Percentiles rank a stretch among this genome's conserved stretches.
These are phyloP conservation scores for Rhineura floridana DNA, from an alignment of 2,113 vertebrate genomes.

Conservation along the genomic window DNA sequence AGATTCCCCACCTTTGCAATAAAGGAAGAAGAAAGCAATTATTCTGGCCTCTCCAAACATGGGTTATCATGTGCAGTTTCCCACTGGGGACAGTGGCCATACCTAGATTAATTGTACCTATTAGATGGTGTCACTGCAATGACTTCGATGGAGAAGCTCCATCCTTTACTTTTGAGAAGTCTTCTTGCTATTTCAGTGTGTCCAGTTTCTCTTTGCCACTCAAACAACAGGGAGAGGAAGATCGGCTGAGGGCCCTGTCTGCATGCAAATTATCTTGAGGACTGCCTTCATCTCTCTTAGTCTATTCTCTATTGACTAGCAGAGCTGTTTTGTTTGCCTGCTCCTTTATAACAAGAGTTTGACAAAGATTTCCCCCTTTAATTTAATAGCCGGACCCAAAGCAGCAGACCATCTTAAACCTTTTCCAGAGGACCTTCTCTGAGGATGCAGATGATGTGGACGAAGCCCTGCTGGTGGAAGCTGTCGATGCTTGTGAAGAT, in stretches of 20 bases:
- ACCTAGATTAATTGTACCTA: background rate
- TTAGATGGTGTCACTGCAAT: background rate
- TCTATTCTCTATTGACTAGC: background rate
- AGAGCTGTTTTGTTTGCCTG: background rate
- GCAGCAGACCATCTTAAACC: constrained; percentile 84
- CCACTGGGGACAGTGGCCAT: background rate
- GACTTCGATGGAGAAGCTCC: background rate
- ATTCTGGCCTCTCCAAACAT: background rate
- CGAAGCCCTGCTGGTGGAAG: constrained; percentile 77
- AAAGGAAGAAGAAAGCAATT: background rate
- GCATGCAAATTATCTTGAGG: background rate
- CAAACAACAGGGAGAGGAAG: background rate
- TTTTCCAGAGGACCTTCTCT: constrained; percentile 87
- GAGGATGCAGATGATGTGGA: constrained; percentile 71
- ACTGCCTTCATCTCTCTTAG: background rate
- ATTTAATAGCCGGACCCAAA: constrained; percentile 75
- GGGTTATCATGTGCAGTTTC: background rate
- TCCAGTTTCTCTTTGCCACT: background rate
- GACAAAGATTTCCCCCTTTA: constrained; percentile 16
- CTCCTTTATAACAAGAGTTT: background rate
- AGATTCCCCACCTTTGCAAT: too few species aligned
- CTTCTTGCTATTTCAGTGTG: background rate
- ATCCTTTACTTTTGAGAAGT: background rate
- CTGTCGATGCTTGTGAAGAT: constrained; percentile 75
- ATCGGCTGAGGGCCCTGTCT: background rate